A percentile compares a stretch with the other conserved stretches of the same genome.
Evolutionary conservation across 2,888 invertebrate genomes (phyloP).

Genomic region (Philopedon plagiatum): DNA sequence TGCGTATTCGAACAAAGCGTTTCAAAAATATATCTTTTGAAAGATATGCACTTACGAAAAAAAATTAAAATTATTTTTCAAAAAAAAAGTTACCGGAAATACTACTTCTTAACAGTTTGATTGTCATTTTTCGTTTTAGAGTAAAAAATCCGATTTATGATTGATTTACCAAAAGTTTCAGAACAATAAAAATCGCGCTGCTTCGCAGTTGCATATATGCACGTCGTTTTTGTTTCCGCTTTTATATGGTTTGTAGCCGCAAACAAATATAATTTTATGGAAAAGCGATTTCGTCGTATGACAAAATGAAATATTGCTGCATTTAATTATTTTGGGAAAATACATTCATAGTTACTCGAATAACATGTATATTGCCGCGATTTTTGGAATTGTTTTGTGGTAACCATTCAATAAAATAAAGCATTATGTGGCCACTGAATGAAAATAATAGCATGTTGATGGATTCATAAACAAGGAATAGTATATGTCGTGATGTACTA

Average conservation of each 20-base stretch:
- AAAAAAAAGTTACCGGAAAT: too few relatives aligned
- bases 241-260: neutral
- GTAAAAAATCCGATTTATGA: too few relatives aligned
- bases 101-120: too few relatives aligned
- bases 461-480: too few relatives aligned
- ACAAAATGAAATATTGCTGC: slow-evolving; percentile 9
- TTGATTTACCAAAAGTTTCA: too few relatives aligned
- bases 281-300: neutral
- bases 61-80: too few relatives aligned
- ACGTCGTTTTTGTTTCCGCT: neutral
- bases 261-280: neutral
- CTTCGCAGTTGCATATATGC: neutral
- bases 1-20: too few relatives aligned
- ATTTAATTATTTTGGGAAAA: neutral
- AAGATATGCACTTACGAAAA: too few relatives aligned
- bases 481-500: too few relatives aligned
- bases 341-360: neutral
- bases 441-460: neutral
- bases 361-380: neutral
- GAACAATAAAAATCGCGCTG: neutral
- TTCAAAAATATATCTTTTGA: too few relatives aligned
- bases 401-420: neutral
- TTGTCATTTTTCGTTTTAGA: too few relatives aligned
- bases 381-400: neutral
- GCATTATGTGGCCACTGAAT: neutral